These are phyloP conservation scores for Sipha flava DNA, from an alignment of 1,140 invertebrate species.

Conservation along the genomic window DNA sequence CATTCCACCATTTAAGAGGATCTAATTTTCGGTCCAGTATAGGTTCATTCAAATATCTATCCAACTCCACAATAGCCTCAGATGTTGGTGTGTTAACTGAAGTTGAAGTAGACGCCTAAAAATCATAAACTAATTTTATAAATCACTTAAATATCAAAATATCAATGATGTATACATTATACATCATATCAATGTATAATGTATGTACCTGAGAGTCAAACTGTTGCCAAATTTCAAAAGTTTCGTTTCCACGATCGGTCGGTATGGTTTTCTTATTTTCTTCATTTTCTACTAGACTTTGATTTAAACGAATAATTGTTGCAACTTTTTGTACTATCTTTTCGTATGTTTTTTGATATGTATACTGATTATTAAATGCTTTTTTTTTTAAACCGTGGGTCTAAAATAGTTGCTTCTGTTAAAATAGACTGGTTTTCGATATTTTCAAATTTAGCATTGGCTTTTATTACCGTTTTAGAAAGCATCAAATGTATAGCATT, in stretches of 20 bases:
- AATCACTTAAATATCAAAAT: background rate
- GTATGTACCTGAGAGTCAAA: background rate
- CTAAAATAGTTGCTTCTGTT: background rate
- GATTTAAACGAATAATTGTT: background rate
- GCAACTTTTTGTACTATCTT: background rate
- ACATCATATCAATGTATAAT: too few species aligned
- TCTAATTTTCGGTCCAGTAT: background rate
- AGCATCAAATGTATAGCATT: background rate
- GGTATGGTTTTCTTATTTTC: background rate
- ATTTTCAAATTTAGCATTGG: background rate
- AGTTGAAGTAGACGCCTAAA: background rate
- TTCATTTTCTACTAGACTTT: background rate
- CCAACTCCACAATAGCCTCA: background rate
- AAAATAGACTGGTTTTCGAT: background rate
- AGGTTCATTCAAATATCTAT: slow-evolving; percentile 14
- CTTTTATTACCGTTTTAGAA: background rate
- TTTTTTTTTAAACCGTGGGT: background rate
- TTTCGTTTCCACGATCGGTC: background rate
- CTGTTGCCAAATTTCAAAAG: background rate
- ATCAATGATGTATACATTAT: too few species aligned
- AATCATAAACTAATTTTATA: background rate
- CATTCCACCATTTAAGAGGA: slow-evolving; percentile 6
- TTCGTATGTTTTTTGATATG: background rate
- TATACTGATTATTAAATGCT: background rate
- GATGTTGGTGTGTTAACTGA: background rate